Evolutionary conservation across 2,797 vertebrate genomes (phyloP), one percentile per base, ranked within the genome.

Genomic region (Coregonus ussuriensis): DNA sequence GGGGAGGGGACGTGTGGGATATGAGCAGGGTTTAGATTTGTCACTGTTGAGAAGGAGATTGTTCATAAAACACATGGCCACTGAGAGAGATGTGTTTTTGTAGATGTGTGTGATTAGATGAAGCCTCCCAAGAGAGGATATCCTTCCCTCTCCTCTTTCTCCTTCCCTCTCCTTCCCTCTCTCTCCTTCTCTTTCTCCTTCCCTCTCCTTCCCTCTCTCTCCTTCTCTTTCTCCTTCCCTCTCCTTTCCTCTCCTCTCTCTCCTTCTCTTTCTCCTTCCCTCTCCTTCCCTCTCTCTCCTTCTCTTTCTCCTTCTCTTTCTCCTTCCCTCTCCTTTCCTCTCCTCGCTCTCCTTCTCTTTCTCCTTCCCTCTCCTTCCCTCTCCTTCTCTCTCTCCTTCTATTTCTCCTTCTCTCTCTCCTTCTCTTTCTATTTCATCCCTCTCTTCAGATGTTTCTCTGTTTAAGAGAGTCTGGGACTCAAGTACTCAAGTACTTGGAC

Each of bases 101-200:
- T 92, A 93, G 92, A 92, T 92, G 92, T 91, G 80, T 83, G 78
- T 25, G 80, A 91, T 87, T 91, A 89, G 74, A 88, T 87, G 75
- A 51, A 73, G 74, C 76, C 72, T 83, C 84, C 86, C 84, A 63
- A 56, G 83, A 81, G 87, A 90, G 82, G 86, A 88, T 90, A 83
- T 84, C 79, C 67, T 89, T 89, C 79, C 83, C 74, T 13, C 76
- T 47, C 41, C 15, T 76, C 16, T 3, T 56, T 83, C 25, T 75
- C 35, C 77, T 83, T 82, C 79, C 80, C 84, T 85, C 83, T 78
- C 81, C 75, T 78, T 35, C 31, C 31, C 4, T 67, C 65, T 33
- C n/a, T n/a, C 41, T 47, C 41, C 41, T 41, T 2, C 37, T 41
- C 6, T 41, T 41, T 7, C 37, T 41, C 6, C 37, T 41, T 41